These are phyloP conservation scores for Aselliscus stoliczkanus DNA, from an alignment of 2,797 vertebrate genomes.

Conservation along the genomic window DNA sequence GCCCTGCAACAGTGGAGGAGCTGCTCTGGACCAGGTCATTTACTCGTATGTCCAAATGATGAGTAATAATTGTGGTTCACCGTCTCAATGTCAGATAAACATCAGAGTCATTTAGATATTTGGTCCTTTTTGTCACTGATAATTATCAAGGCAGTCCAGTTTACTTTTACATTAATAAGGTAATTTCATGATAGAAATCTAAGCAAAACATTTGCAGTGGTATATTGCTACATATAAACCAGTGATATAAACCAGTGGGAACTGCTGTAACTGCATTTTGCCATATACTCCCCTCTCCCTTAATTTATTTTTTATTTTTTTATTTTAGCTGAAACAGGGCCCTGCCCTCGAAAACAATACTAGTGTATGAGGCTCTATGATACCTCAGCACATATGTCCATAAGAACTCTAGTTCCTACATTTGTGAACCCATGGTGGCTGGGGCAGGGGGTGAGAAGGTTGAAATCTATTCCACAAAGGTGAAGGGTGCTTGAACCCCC, in stretches of 20 bases:
- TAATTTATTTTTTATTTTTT: not conserved
- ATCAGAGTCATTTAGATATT: not conserved
- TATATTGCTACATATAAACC: not conserved
- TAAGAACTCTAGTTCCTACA: not conserved
- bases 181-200: not conserved
- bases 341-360: not conserved
- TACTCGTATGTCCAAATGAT: not conserved
- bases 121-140: not conserved
- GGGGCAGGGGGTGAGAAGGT: accelerated
- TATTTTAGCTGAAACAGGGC: not conserved
- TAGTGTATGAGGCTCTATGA: not conserved
- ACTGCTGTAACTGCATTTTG: not conserved
- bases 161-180: not conserved
- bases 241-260: not conserved
- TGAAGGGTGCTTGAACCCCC: not conserved
- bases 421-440: not conserved
- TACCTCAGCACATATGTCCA: not conserved
- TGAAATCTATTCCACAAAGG: not conserved
- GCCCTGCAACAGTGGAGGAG: not conserved
- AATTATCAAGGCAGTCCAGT: not conserved
- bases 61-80: conserved; percentile 13
- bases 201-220: not conserved
- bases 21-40: not conserved
- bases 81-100: not conserved
- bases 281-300: not conserved